These are phyloP conservation scores for Eilema caniola DNA, from an alignment of 2,888 invertebrate species.

Conservation along the genomic window DNA sequence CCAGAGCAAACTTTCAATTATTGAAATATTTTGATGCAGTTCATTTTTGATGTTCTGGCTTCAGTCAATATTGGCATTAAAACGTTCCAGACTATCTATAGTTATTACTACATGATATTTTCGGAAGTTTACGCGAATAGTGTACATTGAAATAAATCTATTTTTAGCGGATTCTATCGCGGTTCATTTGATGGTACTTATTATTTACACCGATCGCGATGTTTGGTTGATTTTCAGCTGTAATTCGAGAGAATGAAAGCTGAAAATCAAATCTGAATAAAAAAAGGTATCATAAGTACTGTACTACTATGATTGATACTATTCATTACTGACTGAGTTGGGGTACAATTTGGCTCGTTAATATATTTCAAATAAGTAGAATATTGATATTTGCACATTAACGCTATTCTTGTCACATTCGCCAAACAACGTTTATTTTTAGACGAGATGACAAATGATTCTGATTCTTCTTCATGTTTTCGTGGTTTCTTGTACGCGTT, in stretches of 20 bases:
- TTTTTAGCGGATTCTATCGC: no score
- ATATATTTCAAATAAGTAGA: neutral
- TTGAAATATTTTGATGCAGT: neutral
- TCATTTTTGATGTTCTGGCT: neutral
- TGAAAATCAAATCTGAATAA: no score
- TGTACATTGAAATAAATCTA: no score
- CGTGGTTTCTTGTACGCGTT: slow-evolving; percentile 26
- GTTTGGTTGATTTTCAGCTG: no score
- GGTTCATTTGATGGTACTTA: no score
- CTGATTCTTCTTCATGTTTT: slow-evolving; percentile 33
- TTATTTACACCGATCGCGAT: no score
- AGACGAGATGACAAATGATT: slow-evolving; percentile 46
- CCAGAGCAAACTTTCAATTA: neutral
- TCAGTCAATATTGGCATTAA: neutral
- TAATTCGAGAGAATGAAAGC: no score
- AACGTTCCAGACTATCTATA: neutral
- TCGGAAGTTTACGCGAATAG: neutral
- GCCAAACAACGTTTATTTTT: slow-evolving; percentile 42
- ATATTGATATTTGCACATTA: slow-evolving; percentile 30
- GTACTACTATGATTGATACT: neutral
- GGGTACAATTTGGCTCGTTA: neutral
- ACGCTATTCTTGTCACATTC: slow-evolving; percentile 32
- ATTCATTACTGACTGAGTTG: neutral
- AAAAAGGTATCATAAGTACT: no score
- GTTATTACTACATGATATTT: neutral